These are phyloP conservation scores for Gisinianus flammeolus DNA, from an alignment of 2,888 invertebrate species.

Conservation along the genomic window DNA sequence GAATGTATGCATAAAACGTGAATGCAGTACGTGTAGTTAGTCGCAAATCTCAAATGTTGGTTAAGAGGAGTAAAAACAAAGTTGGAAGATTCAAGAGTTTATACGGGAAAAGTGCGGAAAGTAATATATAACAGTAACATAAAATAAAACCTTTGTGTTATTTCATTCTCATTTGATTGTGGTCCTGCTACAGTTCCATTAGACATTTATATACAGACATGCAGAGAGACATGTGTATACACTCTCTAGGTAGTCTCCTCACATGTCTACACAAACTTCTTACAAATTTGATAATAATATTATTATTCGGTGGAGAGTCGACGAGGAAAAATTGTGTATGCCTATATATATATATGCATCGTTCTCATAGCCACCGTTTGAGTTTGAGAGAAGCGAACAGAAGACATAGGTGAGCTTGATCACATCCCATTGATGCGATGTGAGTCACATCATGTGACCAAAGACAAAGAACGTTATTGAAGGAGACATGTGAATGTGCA, in stretches of 20 bases:
- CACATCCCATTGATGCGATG: not conserved
- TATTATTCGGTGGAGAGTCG: not conserved
- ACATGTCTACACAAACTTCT: too few species aligned
- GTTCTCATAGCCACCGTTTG: not conserved
- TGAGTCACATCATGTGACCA: conserved; percentile 3
- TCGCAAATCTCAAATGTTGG: conserved; percentile 12
- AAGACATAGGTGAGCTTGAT: conserved; percentile 1
- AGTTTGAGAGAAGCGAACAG: not conserved
- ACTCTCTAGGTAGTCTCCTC: not conserved
- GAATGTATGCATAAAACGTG: too few species aligned
- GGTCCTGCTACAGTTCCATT: conserved; percentile 7
- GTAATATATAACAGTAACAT: conserved; percentile 38
- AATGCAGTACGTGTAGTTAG: too few species aligned
- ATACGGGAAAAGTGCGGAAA: conserved; percentile 36
- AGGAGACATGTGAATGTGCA: not conserved
- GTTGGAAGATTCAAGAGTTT: conserved; percentile 11
- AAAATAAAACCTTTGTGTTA: conserved; percentile 44
- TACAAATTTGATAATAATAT: too few species aligned
- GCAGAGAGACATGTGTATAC: not conserved
- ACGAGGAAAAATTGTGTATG: not conserved
- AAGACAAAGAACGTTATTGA: conserved; percentile 11
- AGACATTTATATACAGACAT: not conserved
- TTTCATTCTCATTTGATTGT: conserved; percentile 42
- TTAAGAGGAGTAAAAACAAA: not conserved
- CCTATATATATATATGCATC: not conserved